Conservation (phyloP, 2,888 invertebrate species). For the Amaurobius ferox region DNA sequence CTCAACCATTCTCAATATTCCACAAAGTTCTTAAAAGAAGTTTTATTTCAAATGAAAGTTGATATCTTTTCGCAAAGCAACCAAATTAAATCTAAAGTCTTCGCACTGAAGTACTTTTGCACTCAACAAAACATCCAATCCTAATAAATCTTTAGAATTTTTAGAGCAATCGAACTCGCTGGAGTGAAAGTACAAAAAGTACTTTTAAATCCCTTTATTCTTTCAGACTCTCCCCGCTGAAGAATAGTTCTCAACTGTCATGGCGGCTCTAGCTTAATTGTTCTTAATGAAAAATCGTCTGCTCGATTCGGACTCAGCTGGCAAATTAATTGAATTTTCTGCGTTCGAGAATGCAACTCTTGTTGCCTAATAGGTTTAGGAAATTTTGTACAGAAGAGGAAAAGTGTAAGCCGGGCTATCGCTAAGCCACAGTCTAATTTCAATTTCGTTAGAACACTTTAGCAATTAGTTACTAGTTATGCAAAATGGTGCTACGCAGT, state of each 20-base stretch:
- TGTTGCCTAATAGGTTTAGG: conserved; percentile 33
- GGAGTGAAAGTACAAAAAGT: not conserved
- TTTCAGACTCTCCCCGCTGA: not conserved
- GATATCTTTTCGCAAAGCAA: not conserved
- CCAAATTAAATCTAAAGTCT: not conserved
- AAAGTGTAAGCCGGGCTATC: conserved; percentile 5
- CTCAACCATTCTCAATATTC: too few species aligned
- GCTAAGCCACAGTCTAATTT: conserved; percentile 28
- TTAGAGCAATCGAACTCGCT: not conserved
- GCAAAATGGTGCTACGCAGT: conserved; percentile 14
- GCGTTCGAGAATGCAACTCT: not conserved
- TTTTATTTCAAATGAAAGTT: too few species aligned
- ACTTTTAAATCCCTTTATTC: conserved; percentile 6
- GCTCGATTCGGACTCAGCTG: conserved; percentile 52
- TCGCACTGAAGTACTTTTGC: not conserved
- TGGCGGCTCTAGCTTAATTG: conserved; percentile 43
- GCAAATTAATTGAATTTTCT: conserved; percentile 62
- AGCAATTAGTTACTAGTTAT: conserved; percentile 30
- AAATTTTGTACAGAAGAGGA: conserved; percentile 18
- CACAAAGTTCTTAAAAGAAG: too few species aligned
- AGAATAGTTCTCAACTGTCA: conserved; percentile 21
- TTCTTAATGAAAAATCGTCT: conserved; percentile 64
- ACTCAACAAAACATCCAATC: not conserved
- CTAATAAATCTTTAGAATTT: not conserved
- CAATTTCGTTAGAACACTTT: conserved; percentile 58